Conservation (phyloP, 2,888 invertebrate genomes). For the Napeogenes sylphis region DNA sequence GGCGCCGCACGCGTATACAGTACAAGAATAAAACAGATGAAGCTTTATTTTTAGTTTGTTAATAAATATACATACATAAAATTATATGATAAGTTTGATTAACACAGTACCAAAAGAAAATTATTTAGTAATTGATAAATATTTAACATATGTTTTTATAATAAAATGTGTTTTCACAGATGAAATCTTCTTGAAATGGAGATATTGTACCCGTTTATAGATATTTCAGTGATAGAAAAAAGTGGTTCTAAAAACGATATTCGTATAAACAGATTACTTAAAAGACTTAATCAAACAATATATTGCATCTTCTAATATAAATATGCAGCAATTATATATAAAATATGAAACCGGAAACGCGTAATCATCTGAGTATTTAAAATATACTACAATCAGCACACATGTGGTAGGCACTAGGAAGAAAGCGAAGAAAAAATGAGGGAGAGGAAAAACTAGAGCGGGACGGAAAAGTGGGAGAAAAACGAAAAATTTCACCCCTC, state of each 20-base stretch:
- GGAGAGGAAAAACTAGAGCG: slow-evolving; percentile 78
- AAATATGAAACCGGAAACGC: slow-evolving; percentile 56
- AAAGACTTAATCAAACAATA: too few relatives aligned
- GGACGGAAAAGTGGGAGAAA: slow-evolving; percentile 78
- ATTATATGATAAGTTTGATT: neutral
- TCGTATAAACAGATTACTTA: too few relatives aligned
- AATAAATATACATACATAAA: neutral
- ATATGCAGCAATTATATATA: slow-evolving; percentile 16
- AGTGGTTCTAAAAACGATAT: too few relatives aligned
- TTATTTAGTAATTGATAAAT: too few relatives aligned
- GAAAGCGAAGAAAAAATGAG: slow-evolving; percentile 77
- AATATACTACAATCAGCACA: slow-evolving; percentile 62
- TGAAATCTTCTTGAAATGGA: too few relatives aligned
- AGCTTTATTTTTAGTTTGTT: slow-evolving; percentile 25
- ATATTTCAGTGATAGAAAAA: too few relatives aligned
- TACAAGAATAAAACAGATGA: slow-evolving; percentile 43
- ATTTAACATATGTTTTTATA: too few relatives aligned
- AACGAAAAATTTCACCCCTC: slow-evolving; percentile 75
- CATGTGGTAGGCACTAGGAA: slow-evolving; percentile 78
- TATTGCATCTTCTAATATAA: too few relatives aligned
- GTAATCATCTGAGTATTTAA: slow-evolving; percentile 38
- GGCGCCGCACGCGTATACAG: slow-evolving; percentile 57
- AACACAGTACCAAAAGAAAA: slow-evolving; percentile 10
- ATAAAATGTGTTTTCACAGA: too few relatives aligned
- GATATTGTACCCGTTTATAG: too few relatives aligned